phyloP scores from a whole-genome alignment of 2,797 vertebrate species.

The Ctenopoma kingsleyae region DNA sequence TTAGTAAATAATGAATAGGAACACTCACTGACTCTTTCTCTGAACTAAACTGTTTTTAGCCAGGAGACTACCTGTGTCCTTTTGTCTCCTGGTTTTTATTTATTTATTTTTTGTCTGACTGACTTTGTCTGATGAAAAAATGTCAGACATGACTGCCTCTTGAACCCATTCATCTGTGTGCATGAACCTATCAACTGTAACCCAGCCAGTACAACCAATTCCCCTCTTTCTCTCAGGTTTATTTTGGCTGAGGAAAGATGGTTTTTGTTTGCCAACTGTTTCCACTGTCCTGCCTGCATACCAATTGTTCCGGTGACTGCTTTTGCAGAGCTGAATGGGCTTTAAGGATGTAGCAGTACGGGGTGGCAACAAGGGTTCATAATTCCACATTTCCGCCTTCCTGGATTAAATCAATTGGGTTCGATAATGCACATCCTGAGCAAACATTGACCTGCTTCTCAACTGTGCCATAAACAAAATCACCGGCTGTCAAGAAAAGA shows the following conservation, averaged over 20 bases:
- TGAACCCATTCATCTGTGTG: slow-evolving; percentile 63
- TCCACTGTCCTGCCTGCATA: slow-evolving; percentile 33
- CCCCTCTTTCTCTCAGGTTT: slow-evolving; percentile 42
- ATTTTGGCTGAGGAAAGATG: slow-evolving; percentile 40
- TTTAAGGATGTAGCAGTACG: slow-evolving; percentile 39
- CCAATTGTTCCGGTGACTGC: slow-evolving; percentile 55
- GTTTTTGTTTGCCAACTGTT: slow-evolving; percentile 43
- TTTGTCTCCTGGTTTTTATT: slow-evolving; percentile 42
- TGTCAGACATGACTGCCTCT: slow-evolving; percentile 66
- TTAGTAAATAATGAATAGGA: slow-evolving; percentile 20
- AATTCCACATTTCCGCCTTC: slow-evolving; percentile 68
- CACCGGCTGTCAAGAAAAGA: slow-evolving; percentile 41
- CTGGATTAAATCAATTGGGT: slow-evolving; percentile 76
- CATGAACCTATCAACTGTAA: slow-evolving; percentile 59
- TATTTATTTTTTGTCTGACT: slow-evolving; percentile 48
- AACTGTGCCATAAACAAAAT: slow-evolving; percentile 51
- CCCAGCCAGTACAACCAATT: slow-evolving; percentile 39
- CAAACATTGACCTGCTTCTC: slow-evolving; percentile 65
- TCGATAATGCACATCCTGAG: slow-evolving; percentile 58
- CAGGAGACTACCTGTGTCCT: slow-evolving; percentile 35
- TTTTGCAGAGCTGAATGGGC: slow-evolving; percentile 41
- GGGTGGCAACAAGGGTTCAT: slow-evolving; percentile 40
- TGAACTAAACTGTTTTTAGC: neutral
- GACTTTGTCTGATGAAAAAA: slow-evolving; percentile 55
- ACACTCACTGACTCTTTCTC: slow-evolving; percentile 1